Conservation (phyloP, 2,113 vertebrate species). For the Dolichotis patagonum region DNA sequence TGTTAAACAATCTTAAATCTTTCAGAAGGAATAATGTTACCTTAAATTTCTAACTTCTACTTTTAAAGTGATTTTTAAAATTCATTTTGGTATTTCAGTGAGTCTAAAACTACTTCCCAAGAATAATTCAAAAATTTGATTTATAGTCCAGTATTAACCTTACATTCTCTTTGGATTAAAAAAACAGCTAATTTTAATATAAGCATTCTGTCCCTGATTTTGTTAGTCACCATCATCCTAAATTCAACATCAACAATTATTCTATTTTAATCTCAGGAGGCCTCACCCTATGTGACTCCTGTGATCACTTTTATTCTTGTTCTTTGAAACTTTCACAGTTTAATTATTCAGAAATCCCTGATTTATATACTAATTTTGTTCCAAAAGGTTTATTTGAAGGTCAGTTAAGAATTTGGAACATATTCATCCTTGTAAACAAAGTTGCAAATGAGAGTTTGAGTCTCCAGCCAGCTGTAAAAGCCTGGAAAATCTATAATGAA, state of each 20-base stretch:
- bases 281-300: not conserved
- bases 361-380: not conserved
- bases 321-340: not conserved
- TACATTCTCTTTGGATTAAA: not conserved
- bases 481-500: slow-evolving; percentile 26
- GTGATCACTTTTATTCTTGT: not conserved
- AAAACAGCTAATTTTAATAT: not conserved
- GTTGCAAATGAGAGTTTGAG: not conserved
- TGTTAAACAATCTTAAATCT: not conserved
- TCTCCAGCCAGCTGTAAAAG: not conserved
- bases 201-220: not conserved
- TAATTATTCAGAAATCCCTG: not conserved
- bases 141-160: not conserved
- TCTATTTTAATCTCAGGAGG: not conserved
- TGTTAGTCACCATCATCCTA: not conserved
- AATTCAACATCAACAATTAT: not conserved
- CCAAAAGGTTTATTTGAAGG: not conserved
- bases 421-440: slow-evolving; percentile 13
- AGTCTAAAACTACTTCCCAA: slow-evolving; percentile 15
- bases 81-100: not conserved
- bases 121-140: not conserved
- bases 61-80: not conserved
- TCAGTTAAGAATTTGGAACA: not conserved
- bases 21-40: not conserved
- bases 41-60: not conserved